Evolutionary conservation across 2,113 vertebrate species (phyloP).

Genomic region (Nycticebus coucang): DNA sequence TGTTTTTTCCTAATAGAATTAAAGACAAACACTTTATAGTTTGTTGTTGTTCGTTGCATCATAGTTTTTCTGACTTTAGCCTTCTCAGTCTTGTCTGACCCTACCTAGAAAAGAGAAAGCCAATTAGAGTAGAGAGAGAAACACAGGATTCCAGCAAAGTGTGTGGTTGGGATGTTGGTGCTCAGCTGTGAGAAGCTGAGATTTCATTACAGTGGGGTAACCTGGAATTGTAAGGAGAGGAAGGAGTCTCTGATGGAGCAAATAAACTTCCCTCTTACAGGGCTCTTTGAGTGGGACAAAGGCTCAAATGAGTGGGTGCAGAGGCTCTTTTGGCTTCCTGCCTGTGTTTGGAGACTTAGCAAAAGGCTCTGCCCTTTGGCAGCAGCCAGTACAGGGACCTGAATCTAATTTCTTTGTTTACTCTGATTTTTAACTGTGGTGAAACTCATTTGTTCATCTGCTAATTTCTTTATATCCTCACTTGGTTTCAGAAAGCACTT

Average conservation of each 20-base stretch:
- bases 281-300: not conserved
- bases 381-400: not conserved
- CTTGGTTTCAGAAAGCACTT: not conserved
- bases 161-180: not conserved
- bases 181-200: not conserved
- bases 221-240: not conserved
- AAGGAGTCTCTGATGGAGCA: not conserved
- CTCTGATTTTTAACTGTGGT: not conserved
- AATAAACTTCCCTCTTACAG: not conserved
- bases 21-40: not conserved
- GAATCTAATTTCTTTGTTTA: not conserved
- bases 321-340: not conserved
- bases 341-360: not conserved
- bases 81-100: not conserved
- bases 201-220: not conserved
- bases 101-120: not conserved
- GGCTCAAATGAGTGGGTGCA: too few species aligned
- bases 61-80: not conserved
- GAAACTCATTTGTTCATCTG: not conserved
- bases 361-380: not conserved
- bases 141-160: not conserved
- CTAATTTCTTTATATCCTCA: not conserved
- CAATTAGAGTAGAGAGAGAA: not conserved
- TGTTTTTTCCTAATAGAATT: constrained; percentile 3
- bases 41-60: not conserved